A percentile compares a stretch with the other conserved stretches of the same genome.
phyloP scores from a whole-genome alignment of 1,140 invertebrate genomes.

The Phenacoccus solenopsis region DNA sequence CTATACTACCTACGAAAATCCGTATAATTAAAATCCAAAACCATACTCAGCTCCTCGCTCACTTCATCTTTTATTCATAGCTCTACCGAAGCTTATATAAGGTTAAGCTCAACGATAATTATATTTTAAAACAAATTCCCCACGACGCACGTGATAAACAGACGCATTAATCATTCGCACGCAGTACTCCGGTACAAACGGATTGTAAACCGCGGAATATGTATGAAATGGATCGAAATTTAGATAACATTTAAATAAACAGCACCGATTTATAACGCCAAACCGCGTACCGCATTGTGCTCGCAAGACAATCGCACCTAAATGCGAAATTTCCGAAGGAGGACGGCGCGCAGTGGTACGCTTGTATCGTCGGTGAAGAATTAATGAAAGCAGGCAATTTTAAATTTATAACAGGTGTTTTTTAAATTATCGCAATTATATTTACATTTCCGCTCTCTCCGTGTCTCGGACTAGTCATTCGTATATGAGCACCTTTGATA shows the following conservation, averaged over 20 bases:
- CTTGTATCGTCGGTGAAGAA: neutral
- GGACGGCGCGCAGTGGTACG: too few relatives aligned
- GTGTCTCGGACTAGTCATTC: too few relatives aligned
- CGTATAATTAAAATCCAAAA: neutral
- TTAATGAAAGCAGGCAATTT: neutral
- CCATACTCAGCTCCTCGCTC: too few relatives aligned
- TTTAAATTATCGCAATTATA: neutral
- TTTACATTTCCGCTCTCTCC: neutral
- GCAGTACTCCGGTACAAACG: too few relatives aligned
- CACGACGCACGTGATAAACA: neutral
- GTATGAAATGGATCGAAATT: slow-evolving; percentile 2
- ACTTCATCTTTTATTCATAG: neutral
- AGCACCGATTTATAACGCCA: neutral
- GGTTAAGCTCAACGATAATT: neutral
- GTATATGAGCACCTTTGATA: neutral
- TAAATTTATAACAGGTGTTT: slow-evolving; percentile 3
- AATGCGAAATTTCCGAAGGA: neutral
- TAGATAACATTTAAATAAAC: neutral
- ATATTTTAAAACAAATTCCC: neutral
- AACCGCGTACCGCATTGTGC: neutral
- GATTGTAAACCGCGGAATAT: neutral
- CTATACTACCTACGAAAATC: neutral
- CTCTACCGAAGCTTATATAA: neutral
- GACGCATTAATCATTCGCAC: neutral
- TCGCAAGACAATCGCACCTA: neutral